These are phyloP conservation scores for Andrena hattorfiana DNA, from an alignment of 2,888 invertebrate genomes.

Conservation along the genomic window DNA sequence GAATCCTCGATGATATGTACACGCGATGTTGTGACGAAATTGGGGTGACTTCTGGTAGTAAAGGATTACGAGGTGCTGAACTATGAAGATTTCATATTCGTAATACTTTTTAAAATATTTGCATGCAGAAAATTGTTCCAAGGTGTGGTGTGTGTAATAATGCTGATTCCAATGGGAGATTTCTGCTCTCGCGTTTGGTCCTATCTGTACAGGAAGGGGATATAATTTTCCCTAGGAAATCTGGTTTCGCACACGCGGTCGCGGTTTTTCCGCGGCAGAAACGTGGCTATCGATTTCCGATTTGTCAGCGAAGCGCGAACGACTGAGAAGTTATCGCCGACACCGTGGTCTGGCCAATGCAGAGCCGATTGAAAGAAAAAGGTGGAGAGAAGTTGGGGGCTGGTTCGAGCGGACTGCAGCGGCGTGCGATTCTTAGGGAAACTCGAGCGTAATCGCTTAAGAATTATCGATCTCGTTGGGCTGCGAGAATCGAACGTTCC, in stretches of 20 bases:
- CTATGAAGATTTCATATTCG: no score
- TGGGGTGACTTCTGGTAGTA: no score
- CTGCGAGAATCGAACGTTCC: constrained; percentile 25
- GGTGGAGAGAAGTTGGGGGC: constrained; percentile 9
- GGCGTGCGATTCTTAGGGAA: constrained; percentile 6
- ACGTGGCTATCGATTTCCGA: constrained; percentile 66
- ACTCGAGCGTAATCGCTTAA: constrained; percentile 41
- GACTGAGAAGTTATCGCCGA: constrained; percentile 59
- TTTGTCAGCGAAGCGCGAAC: constrained; percentile 60
- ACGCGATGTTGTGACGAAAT: no score
- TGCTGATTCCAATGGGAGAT: background rate
- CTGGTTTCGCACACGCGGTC: constrained; percentile 26
- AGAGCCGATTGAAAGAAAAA: constrained; percentile 46
- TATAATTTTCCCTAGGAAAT: constrained; percentile 6
- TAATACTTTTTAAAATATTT: background rate
- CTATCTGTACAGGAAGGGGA: background rate
- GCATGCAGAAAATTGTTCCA: background rate
- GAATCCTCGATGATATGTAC: no score
- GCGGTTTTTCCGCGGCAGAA: constrained; percentile 22
- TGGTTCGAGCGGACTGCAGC: constrained; percentile 11
- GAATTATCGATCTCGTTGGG: constrained; percentile 44
- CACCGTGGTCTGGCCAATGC: constrained; percentile 28
- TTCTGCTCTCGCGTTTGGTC: background rate
- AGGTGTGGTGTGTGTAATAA: background rate
- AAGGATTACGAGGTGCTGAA: no score